Evolutionary conservation across 2,888 invertebrate genomes (phyloP).

Genomic region (Macropis europaea): DNA sequence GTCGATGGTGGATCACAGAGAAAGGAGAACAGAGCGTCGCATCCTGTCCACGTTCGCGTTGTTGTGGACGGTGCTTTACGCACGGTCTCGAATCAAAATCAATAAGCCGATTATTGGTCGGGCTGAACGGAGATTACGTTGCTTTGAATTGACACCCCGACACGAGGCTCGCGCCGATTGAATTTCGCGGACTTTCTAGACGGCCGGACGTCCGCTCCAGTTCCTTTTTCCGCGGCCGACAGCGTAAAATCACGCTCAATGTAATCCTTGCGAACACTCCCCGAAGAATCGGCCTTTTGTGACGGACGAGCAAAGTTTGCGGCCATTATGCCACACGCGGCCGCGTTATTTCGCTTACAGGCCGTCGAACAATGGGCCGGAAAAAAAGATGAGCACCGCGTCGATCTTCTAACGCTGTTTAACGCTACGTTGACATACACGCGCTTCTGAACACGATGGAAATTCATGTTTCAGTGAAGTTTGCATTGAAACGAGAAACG

Average conservation of each 20-base stretch:
- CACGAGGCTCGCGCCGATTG: constrained; percentile 59
- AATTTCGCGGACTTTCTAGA: constrained; percentile 65
- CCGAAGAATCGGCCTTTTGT: constrained; percentile 50
- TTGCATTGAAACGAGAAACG: too few relatives aligned
- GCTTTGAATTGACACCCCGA: constrained; percentile 72
- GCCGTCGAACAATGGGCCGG: constrained; percentile 9
- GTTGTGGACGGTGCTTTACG: constrained; percentile 41
- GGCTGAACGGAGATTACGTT: constrained; percentile 74
- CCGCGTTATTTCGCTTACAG: constrained; percentile 29
- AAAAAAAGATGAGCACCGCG: constrained; percentile 15
- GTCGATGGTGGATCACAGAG: not conserved
- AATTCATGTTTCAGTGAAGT: too few relatives aligned
- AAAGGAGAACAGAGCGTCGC: not conserved
- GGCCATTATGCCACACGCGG: constrained; percentile 17
- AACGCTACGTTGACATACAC: too few relatives aligned
- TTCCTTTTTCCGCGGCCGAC: constrained; percentile 61
- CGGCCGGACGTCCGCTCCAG: constrained; percentile 67
- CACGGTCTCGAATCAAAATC: constrained; percentile 69
- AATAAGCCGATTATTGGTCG: constrained; percentile 76
- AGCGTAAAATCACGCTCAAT: constrained; percentile 46
- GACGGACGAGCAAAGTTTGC: constrained; percentile 16
- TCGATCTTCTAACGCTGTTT: not conserved
- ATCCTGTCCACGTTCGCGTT: not conserved
- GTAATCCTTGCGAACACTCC: constrained; percentile 48
- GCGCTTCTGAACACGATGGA: too few relatives aligned